phyloP scores from a whole-genome alignment of 1,140 invertebrate genomes.

The Oreohelix idahoensis region DNA sequence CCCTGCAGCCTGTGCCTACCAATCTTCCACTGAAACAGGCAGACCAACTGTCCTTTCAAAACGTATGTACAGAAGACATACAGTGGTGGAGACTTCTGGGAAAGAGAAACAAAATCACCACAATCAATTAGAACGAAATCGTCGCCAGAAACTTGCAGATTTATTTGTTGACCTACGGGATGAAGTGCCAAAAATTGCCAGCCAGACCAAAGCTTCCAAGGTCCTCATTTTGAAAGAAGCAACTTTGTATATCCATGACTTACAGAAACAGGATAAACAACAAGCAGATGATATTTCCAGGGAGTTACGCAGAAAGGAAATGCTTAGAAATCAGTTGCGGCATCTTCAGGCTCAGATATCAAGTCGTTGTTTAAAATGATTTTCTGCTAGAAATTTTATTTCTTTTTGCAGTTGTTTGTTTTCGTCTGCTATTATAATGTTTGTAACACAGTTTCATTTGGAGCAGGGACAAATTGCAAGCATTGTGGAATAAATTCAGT shows the following conservation, averaged over 20 bases:
- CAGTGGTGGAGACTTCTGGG: not conserved
- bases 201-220: slow-evolving; percentile 34
- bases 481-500: not conserved
- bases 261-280: slow-evolving; percentile 21
- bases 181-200: slow-evolving; percentile 24
- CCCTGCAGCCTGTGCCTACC: slow-evolving; percentile 1
- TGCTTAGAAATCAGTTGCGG: slow-evolving; percentile 19
- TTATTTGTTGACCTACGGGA: slow-evolving; percentile 34
- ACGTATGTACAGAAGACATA: slow-evolving; percentile 21
- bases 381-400: not conserved
- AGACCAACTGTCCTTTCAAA: slow-evolving; percentile 33
- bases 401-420: not conserved
- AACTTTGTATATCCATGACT: slow-evolving; percentile 26
- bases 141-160: slow-evolving; percentile 38
- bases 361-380: not conserved
- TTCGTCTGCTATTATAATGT: not conserved
- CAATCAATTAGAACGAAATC: slow-evolving; percentile 37
- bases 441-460: no score
- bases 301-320: slow-evolving; percentile 3
- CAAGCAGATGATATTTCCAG: slow-evolving; percentile 27
- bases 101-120: slow-evolving; percentile 42
- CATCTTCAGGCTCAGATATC: slow-evolving; percentile 19
- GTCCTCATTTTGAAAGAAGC: slow-evolving; percentile 35
- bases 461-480: not conserved
- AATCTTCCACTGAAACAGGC: slow-evolving; percentile 30